Conservation (phyloP, 2,888 invertebrate genomes). For the Ennomos erosarius region DNA sequence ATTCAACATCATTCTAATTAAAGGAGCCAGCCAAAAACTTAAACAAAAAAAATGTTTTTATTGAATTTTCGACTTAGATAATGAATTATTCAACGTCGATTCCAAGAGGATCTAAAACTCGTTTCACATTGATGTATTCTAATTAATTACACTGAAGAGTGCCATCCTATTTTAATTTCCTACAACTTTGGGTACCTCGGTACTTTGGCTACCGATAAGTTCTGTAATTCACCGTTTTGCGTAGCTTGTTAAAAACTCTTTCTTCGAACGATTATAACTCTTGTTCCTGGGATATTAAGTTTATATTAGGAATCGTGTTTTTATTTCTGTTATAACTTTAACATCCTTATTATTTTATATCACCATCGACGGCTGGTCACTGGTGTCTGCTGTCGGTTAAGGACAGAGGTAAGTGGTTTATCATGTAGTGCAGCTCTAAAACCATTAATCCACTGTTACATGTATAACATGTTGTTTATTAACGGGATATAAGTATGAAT, state of each 20-base stretch:
- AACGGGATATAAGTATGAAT: too few species aligned
- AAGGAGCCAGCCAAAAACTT: too few species aligned
- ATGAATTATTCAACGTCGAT: slow-evolving; percentile 13
- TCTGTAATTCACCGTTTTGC: slow-evolving; percentile 26
- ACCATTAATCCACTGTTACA: too few species aligned
- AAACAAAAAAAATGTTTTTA: too few species aligned
- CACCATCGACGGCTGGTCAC: slow-evolving; percentile 2
- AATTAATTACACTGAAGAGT: slow-evolving; percentile 11
- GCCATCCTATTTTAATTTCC: slow-evolving; percentile 4
- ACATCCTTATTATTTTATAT: slow-evolving; percentile 19
- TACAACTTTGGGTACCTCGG: slow-evolving; percentile 6
- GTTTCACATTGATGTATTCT: slow-evolving; percentile 3
- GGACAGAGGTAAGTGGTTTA: too few species aligned
- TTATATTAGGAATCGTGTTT: slow-evolving; percentile 34
- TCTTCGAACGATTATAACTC: slow-evolving; percentile 34
- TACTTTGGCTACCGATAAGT: slow-evolving; percentile 17
- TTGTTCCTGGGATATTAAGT: slow-evolving; percentile 33
- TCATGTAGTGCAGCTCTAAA: too few species aligned
- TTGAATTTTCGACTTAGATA: background rate
- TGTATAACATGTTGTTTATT: too few species aligned
- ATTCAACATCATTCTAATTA: too few species aligned
- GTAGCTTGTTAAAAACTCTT: slow-evolving; percentile 27
- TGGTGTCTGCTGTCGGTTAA: background rate
- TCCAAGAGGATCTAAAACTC: background rate
- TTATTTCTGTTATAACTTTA: slow-evolving; percentile 26